Base-by-base conservation (phyloP, 1,140 invertebrate species). In the Gonioctena quinquepunctata region DNA sequence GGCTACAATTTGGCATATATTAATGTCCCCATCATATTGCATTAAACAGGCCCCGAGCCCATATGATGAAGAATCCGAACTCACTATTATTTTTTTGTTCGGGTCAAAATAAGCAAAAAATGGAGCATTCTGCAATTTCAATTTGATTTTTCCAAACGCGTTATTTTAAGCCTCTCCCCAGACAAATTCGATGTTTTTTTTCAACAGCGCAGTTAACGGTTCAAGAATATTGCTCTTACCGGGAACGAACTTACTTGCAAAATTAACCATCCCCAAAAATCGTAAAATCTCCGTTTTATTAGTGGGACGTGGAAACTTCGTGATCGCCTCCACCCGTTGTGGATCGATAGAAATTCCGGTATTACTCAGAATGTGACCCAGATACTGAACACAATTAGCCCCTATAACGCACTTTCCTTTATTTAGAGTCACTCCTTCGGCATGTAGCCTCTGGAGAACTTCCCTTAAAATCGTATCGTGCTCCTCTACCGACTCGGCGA, bases 1-100 rank as follows among this genome's bases (percentile, higher is more conserved):
- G 4, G 77, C 77, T 6, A 86, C 71, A 11, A 79, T 77, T 18
- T 52, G 13, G 5, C 13, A 72, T 67, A 52, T 71, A 21, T 70
- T 77, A 72, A 6, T 18, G 11, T 22, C 25, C n/a, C n/a, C n/a
- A 11, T 33, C 8, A 1, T 7, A 0, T 48, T 70, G 27, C 23
- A 28, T 50, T 42, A 63, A 69, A 5, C n/a, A 21, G 13, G 49
- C 63, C 28, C 63, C 69, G 11, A 66, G 13, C 56, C 63, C 69
- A 60, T 56, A 66, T 4, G n/a, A 57, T 11, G 48, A 50, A 2
- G 61, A 8, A 62, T 68, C 56, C 19, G 57, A 57, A 13, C 6
- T 23, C 5, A 69, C 22, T 2, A 67, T 19, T 8, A 49, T 69
- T 19, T 69, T 26, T 52, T 50, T 48, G 21, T 1, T 48, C 13